Percentiles rank a stretch among this genome's conserved stretches.
phyloP scores from a whole-genome alignment of 37 sponge, comb jelly and placozoan genomes.

The Lycopodina hypogea region DNA sequence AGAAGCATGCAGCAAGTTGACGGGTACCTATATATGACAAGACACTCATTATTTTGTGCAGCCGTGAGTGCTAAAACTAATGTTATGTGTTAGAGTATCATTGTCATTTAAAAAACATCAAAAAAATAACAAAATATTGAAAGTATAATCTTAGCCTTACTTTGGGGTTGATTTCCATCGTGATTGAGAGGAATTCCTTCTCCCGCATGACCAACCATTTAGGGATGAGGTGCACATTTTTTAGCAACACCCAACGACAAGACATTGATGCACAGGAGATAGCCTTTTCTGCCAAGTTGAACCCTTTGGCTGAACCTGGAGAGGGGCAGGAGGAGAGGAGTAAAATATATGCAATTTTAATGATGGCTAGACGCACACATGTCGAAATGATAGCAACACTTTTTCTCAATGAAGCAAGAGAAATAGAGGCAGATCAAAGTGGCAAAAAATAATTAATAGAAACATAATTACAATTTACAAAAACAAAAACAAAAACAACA shows the following conservation, averaged over 20 bases:
- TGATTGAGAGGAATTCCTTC: slow-evolving; percentile 95
- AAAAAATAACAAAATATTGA: not conserved
- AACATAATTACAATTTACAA: too few relatives aligned
- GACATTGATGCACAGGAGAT: slow-evolving; percentile 84
- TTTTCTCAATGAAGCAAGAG: too few relatives aligned
- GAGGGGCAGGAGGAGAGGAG: too few relatives aligned
- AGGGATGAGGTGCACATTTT: slow-evolving; percentile 97
- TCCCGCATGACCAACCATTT: slow-evolving; percentile 95
- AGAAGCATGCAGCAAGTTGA: slow-evolving; percentile 86
- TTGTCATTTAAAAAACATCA: too few relatives aligned
- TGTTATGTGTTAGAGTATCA: too few relatives aligned
- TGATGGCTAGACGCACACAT: not conserved
- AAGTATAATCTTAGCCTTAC: slow-evolving; percentile 25
- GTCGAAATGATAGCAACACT: not conserved
- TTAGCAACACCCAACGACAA: slow-evolving; percentile 95
- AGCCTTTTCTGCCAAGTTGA: too few relatives aligned
- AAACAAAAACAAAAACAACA: too few relatives aligned
- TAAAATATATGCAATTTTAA: too few relatives aligned
- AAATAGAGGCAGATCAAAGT: too few relatives aligned
- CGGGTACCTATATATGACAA: slow-evolving; percentile 84
- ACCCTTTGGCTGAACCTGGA: slow-evolving; percentile 92
- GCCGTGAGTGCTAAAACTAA: too few relatives aligned
- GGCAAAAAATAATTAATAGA: too few relatives aligned
- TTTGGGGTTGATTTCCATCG: slow-evolving; percentile 97
- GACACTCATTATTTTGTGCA: too few relatives aligned